Evolutionary conservation across 1,140 invertebrate genomes (phyloP).

Genomic region (Apis dorsata): DNA sequence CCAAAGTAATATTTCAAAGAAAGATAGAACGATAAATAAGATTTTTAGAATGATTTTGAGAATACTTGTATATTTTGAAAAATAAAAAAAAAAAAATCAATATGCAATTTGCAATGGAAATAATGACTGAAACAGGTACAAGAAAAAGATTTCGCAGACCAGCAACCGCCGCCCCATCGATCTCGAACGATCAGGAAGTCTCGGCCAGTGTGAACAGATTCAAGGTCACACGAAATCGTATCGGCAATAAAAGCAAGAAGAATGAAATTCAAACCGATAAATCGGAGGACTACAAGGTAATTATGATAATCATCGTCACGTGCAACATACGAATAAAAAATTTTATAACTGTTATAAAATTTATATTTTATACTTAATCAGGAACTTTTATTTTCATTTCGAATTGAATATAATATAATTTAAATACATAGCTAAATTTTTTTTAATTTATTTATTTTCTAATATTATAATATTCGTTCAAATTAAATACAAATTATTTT

Average conservation of each 20-base stretch:
- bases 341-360: too few species aligned
- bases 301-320: background rate
- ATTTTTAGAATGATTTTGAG: too few species aligned
- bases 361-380: too few species aligned
- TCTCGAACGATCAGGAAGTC: constrained; percentile 83
- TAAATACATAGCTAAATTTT: too few species aligned
- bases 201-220: constrained; percentile 85
- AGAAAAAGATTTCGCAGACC: constrained; percentile 81
- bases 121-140: constrained; percentile 69
- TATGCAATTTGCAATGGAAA: background rate
- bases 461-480: too few species aligned
- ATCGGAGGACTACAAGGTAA: constrained; percentile 82
- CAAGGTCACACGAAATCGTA: constrained; percentile 83
- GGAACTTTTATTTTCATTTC: too few species aligned
- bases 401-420: too few species aligned
- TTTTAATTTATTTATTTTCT: too few species aligned
- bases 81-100: background rate
- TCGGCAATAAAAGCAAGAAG: constrained; percentile 81
- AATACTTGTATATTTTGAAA: too few species aligned
- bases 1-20: too few species aligned
- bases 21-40: too few species aligned
- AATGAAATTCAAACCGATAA: constrained; percentile 81
- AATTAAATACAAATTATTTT: too few species aligned
- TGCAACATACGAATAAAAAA: background rate
- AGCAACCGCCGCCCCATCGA: constrained; percentile 74